phyloP scores from a whole-genome alignment of 2,888 invertebrate species.

The Ceraclea dissimilis region DNA sequence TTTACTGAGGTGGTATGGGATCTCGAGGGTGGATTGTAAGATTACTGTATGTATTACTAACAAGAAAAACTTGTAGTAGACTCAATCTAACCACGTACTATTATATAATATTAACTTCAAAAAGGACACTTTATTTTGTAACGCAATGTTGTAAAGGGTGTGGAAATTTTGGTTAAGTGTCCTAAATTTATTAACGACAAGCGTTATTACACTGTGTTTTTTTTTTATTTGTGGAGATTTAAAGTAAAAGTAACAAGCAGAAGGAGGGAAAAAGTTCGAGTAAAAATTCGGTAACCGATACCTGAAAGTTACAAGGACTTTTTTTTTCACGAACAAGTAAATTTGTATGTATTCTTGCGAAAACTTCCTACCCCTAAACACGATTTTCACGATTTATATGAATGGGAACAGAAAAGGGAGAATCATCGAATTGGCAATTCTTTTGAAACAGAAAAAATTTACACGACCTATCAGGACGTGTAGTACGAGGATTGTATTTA shows the following conservation, averaged over 20 bases:
- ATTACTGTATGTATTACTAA: too few relatives aligned
- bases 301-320: neutral
- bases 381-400: neutral
- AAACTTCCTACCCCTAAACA: neutral
- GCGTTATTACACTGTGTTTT: neutral
- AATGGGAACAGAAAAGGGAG: neutral
- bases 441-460: neutral
- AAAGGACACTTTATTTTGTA: too few relatives aligned
- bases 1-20: slow-evolving; percentile 15
- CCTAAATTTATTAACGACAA: neutral
- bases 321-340: neutral
- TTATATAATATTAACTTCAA: neutral
- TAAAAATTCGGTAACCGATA: neutral
- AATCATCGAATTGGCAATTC: neutral
- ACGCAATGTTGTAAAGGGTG: too few relatives aligned
- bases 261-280: neutral
- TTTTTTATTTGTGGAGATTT: neutral
- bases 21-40: neutral
- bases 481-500: too few relatives aligned
- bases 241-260: neutral
- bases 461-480: too few relatives aligned
- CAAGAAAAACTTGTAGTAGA: neutral
- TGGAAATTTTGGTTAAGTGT: too few relatives aligned
- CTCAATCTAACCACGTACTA: neutral
- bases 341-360: neutral